These are phyloP conservation scores for Cheumatopsyche charites DNA, from an alignment of 1,140 invertebrate genomes.

Conservation along the genomic window DNA sequence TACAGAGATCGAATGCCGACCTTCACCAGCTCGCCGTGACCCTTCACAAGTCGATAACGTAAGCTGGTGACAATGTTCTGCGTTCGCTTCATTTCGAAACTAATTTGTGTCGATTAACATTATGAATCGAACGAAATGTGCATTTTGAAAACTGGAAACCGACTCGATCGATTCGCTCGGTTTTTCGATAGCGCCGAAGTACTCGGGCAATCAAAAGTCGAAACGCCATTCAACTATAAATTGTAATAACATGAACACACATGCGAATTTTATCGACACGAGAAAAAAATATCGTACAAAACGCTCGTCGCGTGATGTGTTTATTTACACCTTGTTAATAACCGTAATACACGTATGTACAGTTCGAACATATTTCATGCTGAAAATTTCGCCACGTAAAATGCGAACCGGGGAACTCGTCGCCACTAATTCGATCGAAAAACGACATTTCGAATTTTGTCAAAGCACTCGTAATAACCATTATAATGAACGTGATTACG, in stretches of 20 bases:
- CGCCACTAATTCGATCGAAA: no score
- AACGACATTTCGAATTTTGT: no score
- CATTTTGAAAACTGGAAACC: no score
- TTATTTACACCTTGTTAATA: conserved; percentile 27
- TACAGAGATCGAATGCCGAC: neutral
- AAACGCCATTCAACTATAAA: neutral
- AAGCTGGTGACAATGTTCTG: neutral
- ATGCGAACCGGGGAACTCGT: no score
- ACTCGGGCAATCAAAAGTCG: conserved; percentile 1
- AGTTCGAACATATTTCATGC: no score
- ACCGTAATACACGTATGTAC: conserved; percentile 5
- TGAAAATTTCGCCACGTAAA: no score
- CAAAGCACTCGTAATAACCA: no score
- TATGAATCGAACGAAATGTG: no score
- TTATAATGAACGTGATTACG: no score
- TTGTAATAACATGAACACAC: no score
- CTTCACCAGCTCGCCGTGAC: conserved; percentile 5
- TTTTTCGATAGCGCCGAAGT: neutral
- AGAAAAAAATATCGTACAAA: neutral
- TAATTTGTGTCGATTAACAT: neutral
- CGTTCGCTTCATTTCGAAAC: neutral
- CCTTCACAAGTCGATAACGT: neutral
- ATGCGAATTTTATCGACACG: conserved; percentile 6
- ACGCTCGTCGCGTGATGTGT: conserved; percentile 10
- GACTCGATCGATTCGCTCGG: neutral